A percentile compares a stretch with the other conserved stretches of the same genome.
Conservation (phyloP, 2,113 vertebrate genomes). For the Tympanuchus pallidicinctus region DNA sequence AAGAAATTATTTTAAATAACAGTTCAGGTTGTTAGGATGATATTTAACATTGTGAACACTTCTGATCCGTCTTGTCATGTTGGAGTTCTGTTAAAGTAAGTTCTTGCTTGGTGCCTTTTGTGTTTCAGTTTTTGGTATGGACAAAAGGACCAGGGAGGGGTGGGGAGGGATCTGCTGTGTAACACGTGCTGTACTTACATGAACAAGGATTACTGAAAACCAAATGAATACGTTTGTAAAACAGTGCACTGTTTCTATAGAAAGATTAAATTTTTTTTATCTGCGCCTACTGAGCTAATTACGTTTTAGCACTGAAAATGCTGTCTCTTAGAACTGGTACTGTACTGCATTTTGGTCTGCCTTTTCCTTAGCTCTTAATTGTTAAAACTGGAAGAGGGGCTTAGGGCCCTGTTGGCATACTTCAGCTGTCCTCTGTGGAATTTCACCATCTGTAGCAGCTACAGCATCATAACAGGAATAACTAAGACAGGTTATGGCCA, state of each 20-base stretch:
- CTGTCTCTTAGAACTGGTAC: not conserved
- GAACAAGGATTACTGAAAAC: conserved; percentile 66
- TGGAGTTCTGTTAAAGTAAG: conserved; percentile 56
- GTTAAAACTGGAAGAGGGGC: not conserved
- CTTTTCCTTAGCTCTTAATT: not conserved
- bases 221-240: conserved; percentile 81
- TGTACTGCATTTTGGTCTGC: not conserved
- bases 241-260: conserved; percentile 81
- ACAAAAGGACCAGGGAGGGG: conserved; percentile 42
- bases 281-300: conserved; percentile 15
- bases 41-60: conserved; percentile 63
- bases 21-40: conserved; percentile 49
- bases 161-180: conserved; percentile 29
- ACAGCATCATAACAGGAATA: not conserved
- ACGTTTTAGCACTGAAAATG: not conserved
- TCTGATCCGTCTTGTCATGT: conserved; percentile 69
- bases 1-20: conserved; percentile 66
- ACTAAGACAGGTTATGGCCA: not conserved
- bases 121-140: conserved; percentile 53
- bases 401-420: not conserved
- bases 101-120: conserved; percentile 72
- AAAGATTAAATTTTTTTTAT: conserved; percentile 81
- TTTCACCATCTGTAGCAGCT: not conserved
- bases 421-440: not conserved
- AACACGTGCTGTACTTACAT: conserved; percentile 58